These are phyloP conservation scores for Chromobotia macracanthus DNA, from an alignment of 2,797 vertebrate genomes.

Conservation along the genomic window DNA sequence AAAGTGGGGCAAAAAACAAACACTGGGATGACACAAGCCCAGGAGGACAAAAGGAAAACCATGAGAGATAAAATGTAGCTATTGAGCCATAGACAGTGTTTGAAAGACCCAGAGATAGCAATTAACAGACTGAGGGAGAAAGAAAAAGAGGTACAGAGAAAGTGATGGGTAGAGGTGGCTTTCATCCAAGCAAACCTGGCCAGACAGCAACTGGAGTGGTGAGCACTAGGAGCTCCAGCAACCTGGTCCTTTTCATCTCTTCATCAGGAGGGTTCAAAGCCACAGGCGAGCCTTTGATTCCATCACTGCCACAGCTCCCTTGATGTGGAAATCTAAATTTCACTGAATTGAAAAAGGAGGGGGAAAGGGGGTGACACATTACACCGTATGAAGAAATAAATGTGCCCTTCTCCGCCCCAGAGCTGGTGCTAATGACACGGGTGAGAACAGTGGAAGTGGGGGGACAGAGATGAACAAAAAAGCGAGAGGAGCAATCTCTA, in stretches of 20 bases:
- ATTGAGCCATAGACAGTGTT: slow-evolving; percentile 22
- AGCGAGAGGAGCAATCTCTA: slow-evolving; percentile 42
- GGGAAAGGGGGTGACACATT: slow-evolving; percentile 64
- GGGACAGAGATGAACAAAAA: slow-evolving; percentile 30
- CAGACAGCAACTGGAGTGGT: slow-evolving; percentile 62
- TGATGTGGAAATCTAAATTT: slow-evolving; percentile 74
- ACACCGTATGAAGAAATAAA: slow-evolving; percentile 69
- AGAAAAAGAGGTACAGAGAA: slow-evolving; percentile 40
- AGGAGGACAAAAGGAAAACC: not conserved
- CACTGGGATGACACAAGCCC: slow-evolving; percentile 5
- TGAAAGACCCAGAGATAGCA: slow-evolving; percentile 33
- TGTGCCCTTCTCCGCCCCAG: slow-evolving; percentile 53
- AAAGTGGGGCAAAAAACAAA: slow-evolving; percentile 1
- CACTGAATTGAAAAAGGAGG: slow-evolving; percentile 67
- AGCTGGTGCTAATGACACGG: slow-evolving; percentile 57
- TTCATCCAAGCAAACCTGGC: slow-evolving; percentile 67
- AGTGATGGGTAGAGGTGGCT: slow-evolving; percentile 56
- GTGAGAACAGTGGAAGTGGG: slow-evolving; percentile 36
- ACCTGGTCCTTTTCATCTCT: slow-evolving; percentile 75
- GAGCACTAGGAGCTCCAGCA: slow-evolving; percentile 56
- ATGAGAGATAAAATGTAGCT: slow-evolving; percentile 33
- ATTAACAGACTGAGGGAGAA: slow-evolving; percentile 38
- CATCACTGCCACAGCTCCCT: slow-evolving; percentile 66
- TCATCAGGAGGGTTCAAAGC: slow-evolving; percentile 76
- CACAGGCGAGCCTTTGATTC: slow-evolving; percentile 73